Base-by-base conservation (phyloP, 92 coral and sea anemone genomes). In the Virgularia gustaviana region DNA sequence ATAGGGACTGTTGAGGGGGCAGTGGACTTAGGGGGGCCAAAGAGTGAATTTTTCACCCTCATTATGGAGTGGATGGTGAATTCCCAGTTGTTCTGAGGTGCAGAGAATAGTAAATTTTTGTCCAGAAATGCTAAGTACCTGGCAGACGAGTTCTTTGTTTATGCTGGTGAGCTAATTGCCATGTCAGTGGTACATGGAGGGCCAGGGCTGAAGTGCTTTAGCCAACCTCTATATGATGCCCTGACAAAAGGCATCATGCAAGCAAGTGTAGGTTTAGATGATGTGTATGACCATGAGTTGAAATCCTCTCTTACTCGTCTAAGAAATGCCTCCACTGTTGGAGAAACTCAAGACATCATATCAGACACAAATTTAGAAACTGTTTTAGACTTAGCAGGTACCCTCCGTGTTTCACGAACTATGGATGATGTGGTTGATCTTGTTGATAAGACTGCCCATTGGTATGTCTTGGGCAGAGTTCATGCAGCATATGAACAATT, bases 21-120 rank as follows among this genome's bases (percentile, higher is more conserved):
- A 31, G 83, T 80, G 35, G 85, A 85, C 60, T 64, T 70, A 36
- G 89, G 89, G 33, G 89, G 85, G 9, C 89, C 85, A 57, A 70
- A 45, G 59, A 60, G 89, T 15, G 83, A 85, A 73, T 77, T 81
- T 65, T 72, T 77, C 5, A 85, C 83, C 20, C 68, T 76, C 33
- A 49, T 77, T n/a, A 20, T 78, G 19, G 70, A 83, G 35, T 65
- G 75, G 76, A 37, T 83, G 51, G 70, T 44, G 0, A 78, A 43
- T 39, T 71, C 79, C 28, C 79, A 62, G 56, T 36, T 83, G 53
- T 83, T 83, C 45, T 56, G 74, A 62, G 83, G 83, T 52, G 63
- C 19, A 53, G 68, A 33, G 44, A 33, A 55, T 13, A 16, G 38
- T 1, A 72, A 72, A 36, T 60, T 15, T 60, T 60, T 31, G 66